phyloP scores from a whole-genome alignment of 2,113 vertebrate genomes.

The Scalopus aquaticus region DNA sequence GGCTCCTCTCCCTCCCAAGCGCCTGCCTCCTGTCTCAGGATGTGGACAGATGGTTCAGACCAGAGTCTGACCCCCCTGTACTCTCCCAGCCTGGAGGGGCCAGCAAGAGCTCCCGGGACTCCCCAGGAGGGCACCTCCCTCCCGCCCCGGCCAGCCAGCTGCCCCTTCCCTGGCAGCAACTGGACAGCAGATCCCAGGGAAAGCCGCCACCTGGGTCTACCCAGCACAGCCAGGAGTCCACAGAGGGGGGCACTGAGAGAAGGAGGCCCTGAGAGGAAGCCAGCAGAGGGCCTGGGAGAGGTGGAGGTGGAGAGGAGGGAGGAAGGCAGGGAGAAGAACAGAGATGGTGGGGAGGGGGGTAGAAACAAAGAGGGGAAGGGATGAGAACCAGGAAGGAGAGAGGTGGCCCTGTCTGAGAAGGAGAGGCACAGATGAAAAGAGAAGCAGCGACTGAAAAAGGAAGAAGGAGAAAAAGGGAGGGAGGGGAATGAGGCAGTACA shows the following conservation, averaged over 20 bases:
- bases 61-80: slow-evolving; percentile 51
- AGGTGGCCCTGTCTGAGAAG: neutral
- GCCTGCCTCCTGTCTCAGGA: slow-evolving; percentile 50
- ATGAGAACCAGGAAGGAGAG: neutral
- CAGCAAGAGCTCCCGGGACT: neutral
- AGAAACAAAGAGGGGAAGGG: neutral
- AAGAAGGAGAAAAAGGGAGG: neutral
- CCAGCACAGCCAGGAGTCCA: slow-evolving; percentile 36
- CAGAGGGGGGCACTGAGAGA: neutral
- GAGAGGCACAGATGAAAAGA: neutral
- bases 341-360: neutral
- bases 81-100: slow-evolving; percentile 51
- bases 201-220: slow-evolving; percentile 48
- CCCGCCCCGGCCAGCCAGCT: slow-evolving; percentile 62
- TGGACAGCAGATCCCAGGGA: slow-evolving; percentile 59
- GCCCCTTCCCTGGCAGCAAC: slow-evolving; percentile 70
- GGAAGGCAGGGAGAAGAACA: neutral
- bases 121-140: slow-evolving; percentile 64
- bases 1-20: neutral
- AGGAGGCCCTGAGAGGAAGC: neutral
- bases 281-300: slow-evolving; percentile 49
- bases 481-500: neutral
- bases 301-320: neutral
- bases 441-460: neutral
- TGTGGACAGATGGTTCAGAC: slow-evolving; percentile 72